Base-by-base conservation (phyloP, 2,888 invertebrate genomes). In the Galerucella nymphaeae region DNA sequence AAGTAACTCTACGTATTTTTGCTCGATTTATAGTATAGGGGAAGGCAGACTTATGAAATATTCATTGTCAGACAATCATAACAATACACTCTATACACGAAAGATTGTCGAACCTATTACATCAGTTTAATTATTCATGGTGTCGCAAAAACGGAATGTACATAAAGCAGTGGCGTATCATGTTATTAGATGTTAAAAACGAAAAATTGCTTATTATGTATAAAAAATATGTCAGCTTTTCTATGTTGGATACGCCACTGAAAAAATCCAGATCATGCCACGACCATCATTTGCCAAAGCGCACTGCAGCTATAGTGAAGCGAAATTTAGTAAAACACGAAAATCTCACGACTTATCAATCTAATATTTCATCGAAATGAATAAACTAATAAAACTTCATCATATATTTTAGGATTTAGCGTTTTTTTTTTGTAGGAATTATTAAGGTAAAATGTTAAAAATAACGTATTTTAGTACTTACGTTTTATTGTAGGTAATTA, bases 251-350 rank as follows among this genome's bases (percentile, higher is more conserved):
- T 42, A 64, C 30, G 66, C 66, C 59, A 59, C 55, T 59, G 61
- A 62, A 50, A 50, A 45, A 63, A 53, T 57, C 58, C 75, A 77
- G 75, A 68, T 81, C 82, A 80, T 82, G 81, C 81, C 81, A 80
- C 79, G 66, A 65, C 78, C 79, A 78, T 79, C 76, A 58, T 73
- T 75, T 72, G 77, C 76, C 76, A 76, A 78, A 76, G 79, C 78
- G 80, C 84, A 83, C 82, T 74, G 84, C 84, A 82, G 82, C 80
- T 73, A 80, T 82, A 83, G 81, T 77, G 78, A 81, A 80, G 82
- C 81, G 76, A 81, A 82, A 81, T 76, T 77, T 75, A 76, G 76
- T 77, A 74, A 76, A 75, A 74, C 69, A 72, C 66, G 53, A 70
- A 70, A 53, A 57, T 68, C 41, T 30, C 38, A 65, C 63, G 38